phyloP scores from a whole-genome alignment of 1,140 invertebrate species.

The Cecropterus lyciades region DNA sequence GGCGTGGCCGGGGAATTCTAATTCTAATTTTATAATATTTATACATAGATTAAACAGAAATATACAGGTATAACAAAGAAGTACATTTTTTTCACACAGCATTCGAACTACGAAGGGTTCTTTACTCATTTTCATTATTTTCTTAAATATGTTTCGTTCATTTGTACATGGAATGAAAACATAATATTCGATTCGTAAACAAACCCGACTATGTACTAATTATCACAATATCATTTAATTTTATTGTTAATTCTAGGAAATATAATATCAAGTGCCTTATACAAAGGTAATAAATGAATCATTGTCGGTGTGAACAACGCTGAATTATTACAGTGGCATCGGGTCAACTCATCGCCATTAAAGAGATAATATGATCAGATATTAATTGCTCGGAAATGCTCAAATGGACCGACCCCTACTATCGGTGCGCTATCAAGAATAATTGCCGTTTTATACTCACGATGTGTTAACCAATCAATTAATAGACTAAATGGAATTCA shows the following conservation, averaged over 20 bases:
- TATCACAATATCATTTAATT: constrained; percentile 6
- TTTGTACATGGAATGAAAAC: too few relatives aligned
- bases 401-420: constrained; percentile 5
- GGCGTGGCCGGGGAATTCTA: too few relatives aligned
- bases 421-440: neutral
- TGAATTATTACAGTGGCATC: constrained; percentile 38
- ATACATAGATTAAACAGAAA: too few relatives aligned
- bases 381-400: constrained; percentile 52
- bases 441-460: neutral
- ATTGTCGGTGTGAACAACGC: constrained; percentile 24
- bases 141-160: too few relatives aligned
- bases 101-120: too few relatives aligned
- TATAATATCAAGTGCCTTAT: constrained; percentile 1
- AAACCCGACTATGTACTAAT: too few relatives aligned
- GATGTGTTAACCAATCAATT: neutral
- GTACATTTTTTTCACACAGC: too few relatives aligned
- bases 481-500: too few relatives aligned
- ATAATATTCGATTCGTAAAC: too few relatives aligned
- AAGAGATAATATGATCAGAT: constrained; percentile 51
- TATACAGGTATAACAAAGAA: too few relatives aligned
- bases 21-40: too few relatives aligned
- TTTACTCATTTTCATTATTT: too few relatives aligned
- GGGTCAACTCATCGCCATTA: constrained; percentile 36
- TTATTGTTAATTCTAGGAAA: neutral
- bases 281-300: constrained; percentile 27